A percentile compares a stretch with the other conserved stretches of the same genome.
phyloP scores from a whole-genome alignment of 2,888 invertebrate species.

The Hirudinaria manillensis region DNA sequence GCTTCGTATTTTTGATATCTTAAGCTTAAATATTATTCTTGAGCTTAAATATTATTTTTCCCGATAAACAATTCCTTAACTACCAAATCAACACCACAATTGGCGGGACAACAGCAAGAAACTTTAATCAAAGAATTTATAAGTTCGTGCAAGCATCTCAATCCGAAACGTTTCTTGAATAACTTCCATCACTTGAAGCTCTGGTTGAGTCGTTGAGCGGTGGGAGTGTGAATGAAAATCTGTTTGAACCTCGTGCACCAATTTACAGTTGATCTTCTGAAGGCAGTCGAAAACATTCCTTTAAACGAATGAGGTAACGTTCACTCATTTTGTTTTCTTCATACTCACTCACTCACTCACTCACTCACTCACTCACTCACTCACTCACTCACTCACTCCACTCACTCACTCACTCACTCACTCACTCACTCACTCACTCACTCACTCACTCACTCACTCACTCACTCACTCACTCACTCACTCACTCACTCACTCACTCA shows the following conservation, averaged over 20 bases:
- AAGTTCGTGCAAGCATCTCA: too few species aligned
- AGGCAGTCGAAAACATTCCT: slow-evolving; percentile 35
- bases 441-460: slow-evolving; percentile 53
- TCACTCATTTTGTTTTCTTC: slow-evolving; percentile 26
- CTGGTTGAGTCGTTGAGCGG: too few species aligned
- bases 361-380: slow-evolving; percentile 52
- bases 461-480: slow-evolving; percentile 57
- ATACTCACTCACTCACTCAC: not conserved
- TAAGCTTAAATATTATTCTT: too few species aligned
- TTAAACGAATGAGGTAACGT: slow-evolving; percentile 30
- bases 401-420: slow-evolving; percentile 52
- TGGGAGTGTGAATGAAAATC: slow-evolving; percentile 12
- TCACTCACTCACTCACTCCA: slow-evolving; percentile 53
- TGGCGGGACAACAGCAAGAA: too few species aligned
- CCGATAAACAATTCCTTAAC: too few species aligned
- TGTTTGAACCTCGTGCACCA: slow-evolving; percentile 17
- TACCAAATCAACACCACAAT: too few species aligned
- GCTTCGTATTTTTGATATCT: too few species aligned
- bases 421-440: slow-evolving; percentile 52
- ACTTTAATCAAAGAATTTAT: too few species aligned
- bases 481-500: slow-evolving; percentile 52
- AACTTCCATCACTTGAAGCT: too few species aligned
- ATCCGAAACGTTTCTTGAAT: too few species aligned
- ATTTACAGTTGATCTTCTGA: slow-evolving; percentile 25
- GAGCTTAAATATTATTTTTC: too few species aligned